Evolutionary conservation across 2,797 vertebrate genomes (phyloP), one percentile per base, ranked within the genome.

Genomic region (Crenichthys baileyi): DNA sequence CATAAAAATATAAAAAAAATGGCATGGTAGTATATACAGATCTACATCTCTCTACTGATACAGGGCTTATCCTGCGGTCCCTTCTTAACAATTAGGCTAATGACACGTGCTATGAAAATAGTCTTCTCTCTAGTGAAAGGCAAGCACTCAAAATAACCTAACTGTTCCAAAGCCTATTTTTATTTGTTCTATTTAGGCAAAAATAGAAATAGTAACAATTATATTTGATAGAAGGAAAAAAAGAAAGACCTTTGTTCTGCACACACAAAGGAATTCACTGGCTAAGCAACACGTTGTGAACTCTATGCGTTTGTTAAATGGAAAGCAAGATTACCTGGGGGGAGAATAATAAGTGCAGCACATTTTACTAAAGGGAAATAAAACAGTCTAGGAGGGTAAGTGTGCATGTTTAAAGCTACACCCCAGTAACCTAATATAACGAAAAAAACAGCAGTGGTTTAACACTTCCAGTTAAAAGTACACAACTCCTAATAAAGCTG

Each of bases 61-160:
- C 48, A 36, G 12, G 12, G 29, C 31, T 48, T 22, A n/a, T 77
- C 26, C 70, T 75, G 31, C 48, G 71, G 41, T 53, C n/a, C 12
- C 18, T 44, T 36, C 60, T 41, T 53, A 77, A 76, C 72, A 81
- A 46, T 55, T 50, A 67, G 51, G 41, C 56, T 11, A 67, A 76
- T 4, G 15, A 29, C 86, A 75, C 87, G 51, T 60, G 70, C 63
- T 70, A 56, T 51, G 79, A 72, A 84, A 81, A 71, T 53, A 24
- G 63, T 0, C 22, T 70, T 61, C 70, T 63, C 61, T 80, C 44
- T 70, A 55, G 70, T 61, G 74, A 84, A 65, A 67, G 39, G 41
- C 48, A 22, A 50, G 70, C 0, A 0, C 73, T 88, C 79, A 85
- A 88, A 82, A 88, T 83, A 90, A 53, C 63, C 20, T 22, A 36